Conservation (phyloP, 2,888 invertebrate genomes). For the Sussaba pulchella region DNA sequence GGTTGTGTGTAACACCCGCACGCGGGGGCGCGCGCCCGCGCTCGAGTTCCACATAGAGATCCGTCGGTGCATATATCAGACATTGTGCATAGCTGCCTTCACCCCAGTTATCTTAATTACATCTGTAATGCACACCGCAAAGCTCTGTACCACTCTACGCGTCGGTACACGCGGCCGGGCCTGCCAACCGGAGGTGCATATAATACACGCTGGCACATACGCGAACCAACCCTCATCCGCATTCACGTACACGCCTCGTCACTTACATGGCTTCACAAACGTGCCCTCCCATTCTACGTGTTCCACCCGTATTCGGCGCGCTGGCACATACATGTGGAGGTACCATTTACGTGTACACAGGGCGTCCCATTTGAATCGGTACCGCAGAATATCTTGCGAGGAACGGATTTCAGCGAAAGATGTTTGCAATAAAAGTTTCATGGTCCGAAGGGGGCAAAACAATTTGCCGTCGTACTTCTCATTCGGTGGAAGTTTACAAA, state of each 20-base stretch:
- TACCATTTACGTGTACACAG: too few relatives aligned
- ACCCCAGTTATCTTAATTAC: slow-evolving; percentile 84
- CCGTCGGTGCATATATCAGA: slow-evolving; percentile 79
- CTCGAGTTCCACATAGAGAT: slow-evolving; percentile 68
- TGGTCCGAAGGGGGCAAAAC: too few relatives aligned
- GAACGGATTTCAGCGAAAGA: too few relatives aligned
- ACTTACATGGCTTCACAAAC: slow-evolving; percentile 34
- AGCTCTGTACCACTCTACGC: slow-evolving; percentile 66
- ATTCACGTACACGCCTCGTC: slow-evolving; percentile 34
- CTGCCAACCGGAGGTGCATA: slow-evolving; percentile 61
- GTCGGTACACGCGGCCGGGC: slow-evolving; percentile 44
- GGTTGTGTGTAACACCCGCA: slow-evolving; percentile 6
- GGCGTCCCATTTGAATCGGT: too few relatives aligned
- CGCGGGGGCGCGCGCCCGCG: too few relatives aligned
- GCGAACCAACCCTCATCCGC: background rate
- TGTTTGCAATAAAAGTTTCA: too few relatives aligned
- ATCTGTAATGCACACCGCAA: slow-evolving; percentile 83
- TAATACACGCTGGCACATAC: slow-evolving; percentile 49
- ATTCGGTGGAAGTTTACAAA: too few relatives aligned
- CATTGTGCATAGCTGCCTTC: slow-evolving; percentile 83
- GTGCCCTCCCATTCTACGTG: slow-evolving; percentile 16
- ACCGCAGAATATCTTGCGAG: too few relatives aligned
- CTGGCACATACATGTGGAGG: slow-evolving; percentile 1
- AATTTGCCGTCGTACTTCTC: too few relatives aligned
- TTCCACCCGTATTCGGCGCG: background rate